Conservation (phyloP, 2,888 invertebrate species). For the Ormyrus thymus region DNA sequence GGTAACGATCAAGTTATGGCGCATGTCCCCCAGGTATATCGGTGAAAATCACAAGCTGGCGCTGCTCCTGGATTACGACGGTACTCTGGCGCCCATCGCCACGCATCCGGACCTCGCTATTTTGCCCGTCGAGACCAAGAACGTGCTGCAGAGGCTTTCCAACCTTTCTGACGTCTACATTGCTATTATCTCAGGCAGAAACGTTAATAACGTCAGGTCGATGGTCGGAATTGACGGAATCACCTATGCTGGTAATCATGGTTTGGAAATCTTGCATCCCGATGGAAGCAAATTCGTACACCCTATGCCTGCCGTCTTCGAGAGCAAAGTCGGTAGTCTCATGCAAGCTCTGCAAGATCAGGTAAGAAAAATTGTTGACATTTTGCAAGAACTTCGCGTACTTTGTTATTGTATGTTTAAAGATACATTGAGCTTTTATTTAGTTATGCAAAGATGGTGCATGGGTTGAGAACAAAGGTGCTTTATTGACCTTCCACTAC, state of each 20-base stretch:
- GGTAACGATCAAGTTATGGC: slow-evolving; percentile 72
- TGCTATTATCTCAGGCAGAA: slow-evolving; percentile 90
- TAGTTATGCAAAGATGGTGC: slow-evolving; percentile 90
- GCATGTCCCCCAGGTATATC: slow-evolving; percentile 82
- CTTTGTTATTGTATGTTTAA: not conserved
- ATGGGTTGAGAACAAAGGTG: slow-evolving; percentile 95
- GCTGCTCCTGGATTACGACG: slow-evolving; percentile 89
- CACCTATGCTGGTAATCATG: slow-evolving; percentile 93
- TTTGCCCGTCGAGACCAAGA: slow-evolving; percentile 88
- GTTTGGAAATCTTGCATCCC: slow-evolving; percentile 90
- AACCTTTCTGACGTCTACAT: slow-evolving; percentile 92
- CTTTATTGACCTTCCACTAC: slow-evolving; percentile 90
- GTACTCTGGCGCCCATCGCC: slow-evolving; percentile 91
- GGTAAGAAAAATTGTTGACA: slow-evolving; percentile 71
- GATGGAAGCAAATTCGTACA: slow-evolving; percentile 94
- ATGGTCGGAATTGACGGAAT: slow-evolving; percentile 95
- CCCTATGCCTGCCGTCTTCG: slow-evolving; percentile 91
- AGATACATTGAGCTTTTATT: slow-evolving; percentile 12
- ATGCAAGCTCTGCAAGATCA: slow-evolving; percentile 89
- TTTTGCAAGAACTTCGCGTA: not conserved
- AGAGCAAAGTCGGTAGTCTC: slow-evolving; percentile 86
- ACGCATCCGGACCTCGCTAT: slow-evolving; percentile 93
- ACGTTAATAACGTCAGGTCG: slow-evolving; percentile 90
- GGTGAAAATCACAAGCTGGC: slow-evolving; percentile 91
- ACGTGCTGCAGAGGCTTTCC: slow-evolving; percentile 87